Conservation (phyloP, 35 echinoderm and acorn worm genomes). For the Eucidaris tribuloides region DNA sequence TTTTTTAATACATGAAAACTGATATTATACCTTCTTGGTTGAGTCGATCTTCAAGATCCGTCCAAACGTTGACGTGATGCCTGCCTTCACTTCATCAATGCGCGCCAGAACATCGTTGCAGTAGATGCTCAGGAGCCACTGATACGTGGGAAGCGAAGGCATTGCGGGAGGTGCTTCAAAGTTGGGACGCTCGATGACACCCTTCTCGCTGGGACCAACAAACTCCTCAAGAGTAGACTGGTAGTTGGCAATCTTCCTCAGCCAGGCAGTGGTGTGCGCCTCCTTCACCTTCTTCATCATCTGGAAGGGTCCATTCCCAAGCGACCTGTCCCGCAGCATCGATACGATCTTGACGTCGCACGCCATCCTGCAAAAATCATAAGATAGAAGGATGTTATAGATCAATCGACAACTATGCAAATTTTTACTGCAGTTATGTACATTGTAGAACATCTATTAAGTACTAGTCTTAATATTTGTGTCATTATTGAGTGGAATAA, state of each 20-base stretch:
- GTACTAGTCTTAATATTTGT: no score
- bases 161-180: constrained; percentile 25
- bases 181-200: background rate
- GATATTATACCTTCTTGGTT: constrained; percentile 47
- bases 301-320: constrained; percentile 36
- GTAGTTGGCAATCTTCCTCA: constrained; percentile 14
- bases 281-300: constrained; percentile 40
- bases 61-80: constrained; percentile 50
- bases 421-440: no score
- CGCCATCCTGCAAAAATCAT: background rate
- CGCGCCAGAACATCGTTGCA: constrained; percentile 55
- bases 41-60: constrained; percentile 60
- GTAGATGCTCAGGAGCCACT: constrained; percentile 59
- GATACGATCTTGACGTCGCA: constrained; percentile 36
- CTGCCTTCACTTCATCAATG: constrained; percentile 35
- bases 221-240: constrained; percentile 1
- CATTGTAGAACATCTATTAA: no score
- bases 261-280: constrained; percentile 42
- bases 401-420: background rate
- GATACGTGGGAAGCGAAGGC: constrained; percentile 18
- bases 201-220: background rate
- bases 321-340: constrained; percentile 35
- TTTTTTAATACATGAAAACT: background rate
- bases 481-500: no score
- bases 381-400: background rate